Base-by-base conservation (phyloP, 1,140 invertebrate species). In the Euura saliciscinereae region DNA sequence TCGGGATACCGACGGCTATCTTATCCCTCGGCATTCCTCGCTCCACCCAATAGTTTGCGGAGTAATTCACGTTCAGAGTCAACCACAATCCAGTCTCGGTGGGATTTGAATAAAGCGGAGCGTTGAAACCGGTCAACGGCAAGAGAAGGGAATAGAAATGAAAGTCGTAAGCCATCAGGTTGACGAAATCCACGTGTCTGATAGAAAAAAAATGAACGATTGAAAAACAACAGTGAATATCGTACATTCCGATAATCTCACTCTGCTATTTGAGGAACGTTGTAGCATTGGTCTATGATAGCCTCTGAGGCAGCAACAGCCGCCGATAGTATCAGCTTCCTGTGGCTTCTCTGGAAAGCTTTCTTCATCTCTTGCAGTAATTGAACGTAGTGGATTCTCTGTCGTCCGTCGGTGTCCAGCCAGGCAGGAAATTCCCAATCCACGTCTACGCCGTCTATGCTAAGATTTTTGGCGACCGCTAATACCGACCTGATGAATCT, bases 81-180 rank as follows among this genome's bases (percentile, higher is more conserved):
- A 87, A 84, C 74, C 94, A 89, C 74, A 93, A 93, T 0, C 91
- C 90, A 11, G 87, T 83, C 74, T 97, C 94, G 6, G 80, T 80
- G 6, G 83, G 71, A 43, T 86, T 85, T 5, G 87, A 80, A 82
- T 91, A 95, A 1, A 98, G 85, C 0, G 96, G 95, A 1, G 96
- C 90, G 85, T 97, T 97, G 1, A 95, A 87, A 59, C 92, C 95
- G 46, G 96, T 97, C 69, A 96, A 91, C 4, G 95, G 95, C 28
- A 92, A 92, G 74, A 91, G 91, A 82, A 90, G 89, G 4, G 91
- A 90, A 78, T 91, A 97, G 76, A 92, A 94, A 84, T 97, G 95
- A 78, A 92, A 97, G 83, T 98, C 96, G 81, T 98, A 98, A 0
- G 93, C 90, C 96, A 97, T 97, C 4, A 98, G 78, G 84, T 95